These are phyloP conservation scores for Bombyx mori DNA, from an alignment of 1,140 invertebrate species.

Conservation along the genomic window ASM3026992v2 NC_085133.1:3579001-3579500, in stretches of 20 bases:
- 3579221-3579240: slow-evolving; percentile 59
- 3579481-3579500: not conserved
- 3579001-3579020: slow-evolving; percentile 34
- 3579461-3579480: too few species aligned
- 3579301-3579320: slow-evolving; percentile 48
- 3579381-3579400: slow-evolving; percentile 26
- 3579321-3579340: slow-evolving; percentile 58
- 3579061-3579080: not conserved
- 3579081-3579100: slow-evolving; percentile 1
- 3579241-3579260: slow-evolving; percentile 34
- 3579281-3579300: slow-evolving; percentile 28
- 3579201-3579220: slow-evolving; percentile 41
- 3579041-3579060: slow-evolving; percentile 5
- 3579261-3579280: slow-evolving; percentile 38
- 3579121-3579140: slow-evolving; percentile 44
- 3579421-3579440: not conserved
- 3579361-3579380: slow-evolving; percentile 27
- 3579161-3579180: not conserved
- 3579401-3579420: slow-evolving; percentile 9
- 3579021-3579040: slow-evolving; percentile 24
- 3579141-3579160: slow-evolving; percentile 16
- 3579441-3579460: not conserved
- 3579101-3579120: not conserved
- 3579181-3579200: slow-evolving; percentile 43
- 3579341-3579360: slow-evolving; percentile 26